Evolutionary conservation across 2,797 vertebrate species (phyloP).

Genomic region (Peromyscus melanophrys): DNA sequence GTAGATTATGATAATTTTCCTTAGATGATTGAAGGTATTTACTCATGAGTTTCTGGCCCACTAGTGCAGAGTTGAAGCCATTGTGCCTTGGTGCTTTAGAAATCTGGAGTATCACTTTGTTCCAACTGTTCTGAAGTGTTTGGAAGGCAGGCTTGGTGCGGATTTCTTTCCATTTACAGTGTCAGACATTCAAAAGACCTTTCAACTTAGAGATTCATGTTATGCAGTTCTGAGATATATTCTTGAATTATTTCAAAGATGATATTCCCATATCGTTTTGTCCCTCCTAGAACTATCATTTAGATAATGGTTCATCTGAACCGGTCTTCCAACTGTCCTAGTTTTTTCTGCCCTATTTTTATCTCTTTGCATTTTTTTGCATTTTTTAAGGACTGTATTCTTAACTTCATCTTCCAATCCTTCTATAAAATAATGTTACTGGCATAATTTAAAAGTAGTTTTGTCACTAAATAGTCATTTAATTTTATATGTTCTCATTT

Average conservation of each 20-base stretch:
- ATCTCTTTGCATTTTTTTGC: neutral
- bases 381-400: neutral
- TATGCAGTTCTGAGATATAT: conserved; percentile 3
- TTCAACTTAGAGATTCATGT: neutral
- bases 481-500: neutral
- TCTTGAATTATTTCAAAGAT: neutral
- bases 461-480: neutral
- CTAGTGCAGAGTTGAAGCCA: neutral
- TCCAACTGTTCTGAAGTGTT: neutral
- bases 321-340: neutral
- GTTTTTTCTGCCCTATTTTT: neutral
- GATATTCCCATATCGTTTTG: neutral
- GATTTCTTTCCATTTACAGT: neutral
- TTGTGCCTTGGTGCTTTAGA: neutral
- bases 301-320: neutral
- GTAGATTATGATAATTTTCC: neutral
- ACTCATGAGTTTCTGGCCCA: neutral
- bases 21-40: neutral
- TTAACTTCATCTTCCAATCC: neutral
- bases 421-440: neutral
- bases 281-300: neutral
- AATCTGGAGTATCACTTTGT: neutral
- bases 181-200: neutral
- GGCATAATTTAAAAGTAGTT: neutral
- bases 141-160: neutral